Evolutionary conservation across 2,113 vertebrate genomes (phyloP).

Genomic region (Megalops atlanticus): DNA sequence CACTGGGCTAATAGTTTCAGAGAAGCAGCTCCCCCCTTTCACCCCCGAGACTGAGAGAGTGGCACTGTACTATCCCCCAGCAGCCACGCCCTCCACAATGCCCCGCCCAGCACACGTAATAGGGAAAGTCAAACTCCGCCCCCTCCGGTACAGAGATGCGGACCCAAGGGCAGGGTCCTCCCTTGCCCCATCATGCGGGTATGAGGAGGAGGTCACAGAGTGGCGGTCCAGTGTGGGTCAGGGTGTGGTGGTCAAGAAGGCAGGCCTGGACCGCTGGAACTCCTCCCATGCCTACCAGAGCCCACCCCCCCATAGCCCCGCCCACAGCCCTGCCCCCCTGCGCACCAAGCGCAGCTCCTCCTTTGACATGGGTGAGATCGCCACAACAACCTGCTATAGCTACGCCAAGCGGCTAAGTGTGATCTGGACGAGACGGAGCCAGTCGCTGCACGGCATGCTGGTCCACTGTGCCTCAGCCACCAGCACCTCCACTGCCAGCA

Average conservation of each 20-base stretch:
- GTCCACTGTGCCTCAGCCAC: conserved; percentile 68
- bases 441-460: conserved; percentile 86
- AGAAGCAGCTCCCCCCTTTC: conserved; percentile 49
- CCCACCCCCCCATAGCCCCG: conserved; percentile 44
- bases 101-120: too few species aligned
- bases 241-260: conserved; percentile 30
- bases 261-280: conserved; percentile 64
- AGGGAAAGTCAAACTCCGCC: conserved; percentile 42
- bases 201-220: neutral
- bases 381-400: conserved; percentile 65
- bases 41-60: conserved; percentile 59
- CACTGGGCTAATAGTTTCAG: conserved; percentile 49
- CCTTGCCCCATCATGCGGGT: neutral
- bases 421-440: conserved; percentile 86
- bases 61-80: conserved; percentile 65
- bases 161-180: conserved; percentile 13
- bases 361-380: conserved; percentile 79
- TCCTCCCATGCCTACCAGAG: conserved; percentile 71
- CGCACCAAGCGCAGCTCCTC: conserved; percentile 80
- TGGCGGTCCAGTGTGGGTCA: conserved; percentile 13
- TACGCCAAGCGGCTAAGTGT: conserved; percentile 84
- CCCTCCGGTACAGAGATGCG: conserved; percentile 20
- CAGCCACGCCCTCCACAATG: conserved; percentile 61
- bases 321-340: conserved; percentile 45
- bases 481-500: conserved; percentile 58